Conservation (phyloP, 2,797 vertebrate species). For the Chaunax sp. region DNA sequence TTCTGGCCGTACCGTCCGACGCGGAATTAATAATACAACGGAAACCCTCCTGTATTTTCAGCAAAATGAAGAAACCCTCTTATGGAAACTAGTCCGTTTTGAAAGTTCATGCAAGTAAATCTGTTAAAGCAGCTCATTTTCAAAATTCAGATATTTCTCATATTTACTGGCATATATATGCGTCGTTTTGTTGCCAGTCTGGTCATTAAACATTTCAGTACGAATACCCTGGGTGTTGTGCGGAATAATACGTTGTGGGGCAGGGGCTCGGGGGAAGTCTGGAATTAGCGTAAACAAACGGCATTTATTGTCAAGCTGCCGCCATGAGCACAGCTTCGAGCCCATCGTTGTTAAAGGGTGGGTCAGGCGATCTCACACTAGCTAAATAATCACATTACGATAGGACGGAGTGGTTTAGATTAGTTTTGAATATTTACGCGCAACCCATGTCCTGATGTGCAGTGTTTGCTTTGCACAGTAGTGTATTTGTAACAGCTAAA, state of each 20-base stretch:
- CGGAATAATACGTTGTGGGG: slow-evolving; percentile 75
- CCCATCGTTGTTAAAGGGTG: slow-evolving; percentile 69
- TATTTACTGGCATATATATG: background rate
- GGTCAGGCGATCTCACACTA: slow-evolving; percentile 72
- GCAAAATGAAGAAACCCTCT: slow-evolving; percentile 39
- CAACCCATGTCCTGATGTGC: slow-evolving; percentile 40
- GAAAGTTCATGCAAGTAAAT: slow-evolving; percentile 43
- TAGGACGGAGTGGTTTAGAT: slow-evolving; percentile 58
- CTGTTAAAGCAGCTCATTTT: background rate
- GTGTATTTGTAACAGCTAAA: slow-evolving; percentile 59
- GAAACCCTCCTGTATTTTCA: slow-evolving; percentile 42
- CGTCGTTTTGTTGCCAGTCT: background rate
- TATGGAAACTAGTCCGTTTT: slow-evolving; percentile 74
- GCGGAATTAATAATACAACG: background rate
- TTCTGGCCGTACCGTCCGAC: accelerated
- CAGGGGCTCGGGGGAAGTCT: slow-evolving; percentile 50
- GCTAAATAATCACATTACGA: slow-evolving; percentile 47
- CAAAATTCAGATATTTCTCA: background rate
- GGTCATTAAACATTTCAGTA: background rate
- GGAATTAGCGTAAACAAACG: slow-evolving; percentile 81
- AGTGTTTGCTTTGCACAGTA: slow-evolving; percentile 57
- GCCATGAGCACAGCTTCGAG: slow-evolving; percentile 43
- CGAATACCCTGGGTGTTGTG: slow-evolving; percentile 38
- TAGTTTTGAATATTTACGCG: slow-evolving; percentile 38
- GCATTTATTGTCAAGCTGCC: slow-evolving; percentile 70